Conservation (phyloP, 2,113 vertebrate species). For the Fulica atra region DNA sequence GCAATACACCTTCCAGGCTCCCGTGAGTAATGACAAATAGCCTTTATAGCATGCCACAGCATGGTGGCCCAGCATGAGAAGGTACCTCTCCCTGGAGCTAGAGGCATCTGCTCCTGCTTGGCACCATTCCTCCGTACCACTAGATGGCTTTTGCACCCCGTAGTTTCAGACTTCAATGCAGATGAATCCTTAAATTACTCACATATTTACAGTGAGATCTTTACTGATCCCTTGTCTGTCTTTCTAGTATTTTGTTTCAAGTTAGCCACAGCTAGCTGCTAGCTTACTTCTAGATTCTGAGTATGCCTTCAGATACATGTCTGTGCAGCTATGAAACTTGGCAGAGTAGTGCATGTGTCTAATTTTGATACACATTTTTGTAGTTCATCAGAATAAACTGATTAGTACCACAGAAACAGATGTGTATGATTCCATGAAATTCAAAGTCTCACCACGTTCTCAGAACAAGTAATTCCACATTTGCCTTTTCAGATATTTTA, state of each 20-base stretch:
- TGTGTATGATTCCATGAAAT: neutral
- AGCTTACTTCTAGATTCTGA: neutral
- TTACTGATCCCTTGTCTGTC: neutral
- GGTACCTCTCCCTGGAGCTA: neutral
- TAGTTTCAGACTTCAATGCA: neutral
- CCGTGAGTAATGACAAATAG: neutral
- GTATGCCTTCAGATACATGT: neutral
- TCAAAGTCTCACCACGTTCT: rapidly evolving
- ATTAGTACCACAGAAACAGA: neutral
- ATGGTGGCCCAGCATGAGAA: neutral
- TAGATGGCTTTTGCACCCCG: conserved; percentile 19
- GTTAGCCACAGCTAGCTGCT: neutral
- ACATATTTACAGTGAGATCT: neutral
- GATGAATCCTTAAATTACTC: neutral
- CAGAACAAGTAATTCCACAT: neutral
- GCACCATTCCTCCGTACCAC: neutral
- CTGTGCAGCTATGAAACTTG: neutral
- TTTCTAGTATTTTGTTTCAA: neutral
- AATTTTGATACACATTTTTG: neutral
- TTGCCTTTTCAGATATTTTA: neutral
- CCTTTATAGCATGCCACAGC: neutral
- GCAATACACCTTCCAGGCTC: neutral
- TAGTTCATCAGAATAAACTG: neutral
- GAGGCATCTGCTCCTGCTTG: neutral
- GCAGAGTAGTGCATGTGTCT: neutral